A percentile compares a stretch with the other conserved stretches of the same genome.
Conservation (phyloP, 2,797 vertebrate genomes). For the Pangasius macronema region DNA sequence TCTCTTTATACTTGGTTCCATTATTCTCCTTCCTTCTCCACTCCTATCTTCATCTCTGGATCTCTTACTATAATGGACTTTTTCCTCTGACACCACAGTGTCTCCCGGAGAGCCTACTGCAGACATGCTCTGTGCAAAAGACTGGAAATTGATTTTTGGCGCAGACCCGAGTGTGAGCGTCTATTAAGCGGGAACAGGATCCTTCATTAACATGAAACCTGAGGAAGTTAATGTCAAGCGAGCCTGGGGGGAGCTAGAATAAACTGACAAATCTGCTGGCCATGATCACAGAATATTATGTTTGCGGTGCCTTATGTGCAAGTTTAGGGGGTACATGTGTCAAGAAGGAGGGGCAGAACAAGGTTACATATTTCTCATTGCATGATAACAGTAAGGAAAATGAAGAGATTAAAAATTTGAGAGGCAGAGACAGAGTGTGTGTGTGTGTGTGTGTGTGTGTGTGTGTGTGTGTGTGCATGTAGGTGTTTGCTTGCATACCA, state of each 20-base stretch:
- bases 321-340: neutral
- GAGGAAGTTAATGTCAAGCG: conserved; percentile 62
- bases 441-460: neutral
- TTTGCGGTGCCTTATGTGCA: conserved; percentile 28
- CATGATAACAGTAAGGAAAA: neutral
- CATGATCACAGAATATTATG: conserved; percentile 47
- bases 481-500: conserved; percentile 49
- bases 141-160: conserved; percentile 67
- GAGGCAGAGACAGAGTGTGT: conserved; percentile 6
- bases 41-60: conserved; percentile 48
- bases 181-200: conserved; percentile 64
- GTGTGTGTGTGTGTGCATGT: conserved; percentile 16
- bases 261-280: conserved; percentile 50
- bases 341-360: neutral
- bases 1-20: conserved; percentile 14
- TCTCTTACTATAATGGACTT: conserved; percentile 55
- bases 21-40: conserved; percentile 39
- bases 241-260: conserved; percentile 52
- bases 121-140: conserved; percentile 62
- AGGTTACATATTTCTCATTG: conserved; percentile 4
- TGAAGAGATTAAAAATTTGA: neutral
- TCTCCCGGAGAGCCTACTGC: conserved; percentile 50
- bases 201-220: conserved; percentile 67
- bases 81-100: conserved; percentile 52
- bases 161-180: conserved; percentile 49